These are phyloP conservation scores for Chionoecetes opilio DNA, from an alignment of 1,140 invertebrate species.

Conservation along the genomic window DNA sequence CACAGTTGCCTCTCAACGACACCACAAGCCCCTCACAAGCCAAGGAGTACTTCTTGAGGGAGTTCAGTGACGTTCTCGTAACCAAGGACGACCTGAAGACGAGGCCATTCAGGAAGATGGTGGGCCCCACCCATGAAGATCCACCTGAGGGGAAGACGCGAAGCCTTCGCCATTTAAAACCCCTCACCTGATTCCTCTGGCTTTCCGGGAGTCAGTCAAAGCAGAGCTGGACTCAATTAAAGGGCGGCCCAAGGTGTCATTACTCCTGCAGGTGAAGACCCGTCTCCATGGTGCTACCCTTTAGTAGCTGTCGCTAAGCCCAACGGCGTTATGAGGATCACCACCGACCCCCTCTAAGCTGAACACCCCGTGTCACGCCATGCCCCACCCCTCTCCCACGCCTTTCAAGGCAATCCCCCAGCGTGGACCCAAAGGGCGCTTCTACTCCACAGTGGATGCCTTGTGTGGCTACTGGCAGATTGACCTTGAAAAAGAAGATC, in stretches of 20 bases:
- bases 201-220: no score
- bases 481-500: neutral
- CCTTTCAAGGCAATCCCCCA: constrained; percentile 47
- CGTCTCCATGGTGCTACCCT: constrained; percentile 64
- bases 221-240: neutral
- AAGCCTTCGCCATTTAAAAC: no score
- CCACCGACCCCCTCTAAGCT: constrained; percentile 55
- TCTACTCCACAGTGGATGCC: constrained; percentile 59
- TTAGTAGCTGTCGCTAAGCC: constrained; percentile 60
- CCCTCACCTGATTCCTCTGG: no score
- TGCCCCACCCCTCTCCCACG: constrained; percentile 57
- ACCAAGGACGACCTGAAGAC: no score
- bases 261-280: constrained; percentile 62
- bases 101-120: no score
- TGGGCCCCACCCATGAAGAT: no score
- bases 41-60: no score
- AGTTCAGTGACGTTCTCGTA: no score
- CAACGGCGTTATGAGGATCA: constrained; percentile 55
- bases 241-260: constrained; percentile 63
- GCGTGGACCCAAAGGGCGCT: constrained; percentile 56
- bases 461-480: constrained; percentile 8
- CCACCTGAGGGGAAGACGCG: no score
- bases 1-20: no score
- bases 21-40: no score
- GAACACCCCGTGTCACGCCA: constrained; percentile 50